Conservation (phyloP, 2,797 vertebrate species). For the Poecilia gillii region DNA sequence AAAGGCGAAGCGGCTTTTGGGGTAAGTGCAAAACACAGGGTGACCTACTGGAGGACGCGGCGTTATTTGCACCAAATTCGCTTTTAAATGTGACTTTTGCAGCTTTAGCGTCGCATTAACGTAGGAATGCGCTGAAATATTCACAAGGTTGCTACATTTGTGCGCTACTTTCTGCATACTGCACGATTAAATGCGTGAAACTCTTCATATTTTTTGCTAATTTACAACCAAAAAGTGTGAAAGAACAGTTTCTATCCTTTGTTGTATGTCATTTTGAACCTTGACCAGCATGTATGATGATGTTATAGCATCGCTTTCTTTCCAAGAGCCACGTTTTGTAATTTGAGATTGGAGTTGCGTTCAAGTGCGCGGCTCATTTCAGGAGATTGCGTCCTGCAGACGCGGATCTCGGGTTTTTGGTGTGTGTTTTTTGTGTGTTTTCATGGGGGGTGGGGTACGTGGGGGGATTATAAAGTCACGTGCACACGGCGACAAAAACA, state of each 20-base stretch:
- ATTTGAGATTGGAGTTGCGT: conserved; percentile 34
- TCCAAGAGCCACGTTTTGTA: conserved; percentile 27
- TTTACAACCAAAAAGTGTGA: background rate
- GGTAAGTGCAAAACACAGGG: conserved; percentile 53
- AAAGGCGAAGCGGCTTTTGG: conserved; percentile 40
- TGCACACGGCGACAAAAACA: conserved; percentile 63
- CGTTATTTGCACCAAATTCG: background rate
- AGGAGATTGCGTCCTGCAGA: conserved; percentile 20
- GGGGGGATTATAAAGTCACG: conserved; percentile 50
- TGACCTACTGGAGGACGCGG: conserved; percentile 55
- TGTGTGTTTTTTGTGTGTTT: conserved; percentile 1
- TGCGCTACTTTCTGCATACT: background rate
- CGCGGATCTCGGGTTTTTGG: conserved; percentile 30
- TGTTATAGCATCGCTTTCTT: background rate
- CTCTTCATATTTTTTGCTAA: background rate
- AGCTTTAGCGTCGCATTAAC: background rate
- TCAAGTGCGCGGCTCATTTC: conserved; percentile 20
- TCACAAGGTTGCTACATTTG: background rate
- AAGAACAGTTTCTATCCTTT: background rate
- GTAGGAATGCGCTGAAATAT: conserved; percentile 3
- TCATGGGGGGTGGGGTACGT: background rate
- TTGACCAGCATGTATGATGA: background rate
- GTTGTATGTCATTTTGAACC: background rate
- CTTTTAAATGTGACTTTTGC: conserved; percentile 1
- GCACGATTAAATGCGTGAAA: background rate